A percentile compares a stretch with the other conserved stretches of the same genome.
Conservation (phyloP, 2,888 invertebrate genomes). For the Trissolcus japonicus region DNA sequence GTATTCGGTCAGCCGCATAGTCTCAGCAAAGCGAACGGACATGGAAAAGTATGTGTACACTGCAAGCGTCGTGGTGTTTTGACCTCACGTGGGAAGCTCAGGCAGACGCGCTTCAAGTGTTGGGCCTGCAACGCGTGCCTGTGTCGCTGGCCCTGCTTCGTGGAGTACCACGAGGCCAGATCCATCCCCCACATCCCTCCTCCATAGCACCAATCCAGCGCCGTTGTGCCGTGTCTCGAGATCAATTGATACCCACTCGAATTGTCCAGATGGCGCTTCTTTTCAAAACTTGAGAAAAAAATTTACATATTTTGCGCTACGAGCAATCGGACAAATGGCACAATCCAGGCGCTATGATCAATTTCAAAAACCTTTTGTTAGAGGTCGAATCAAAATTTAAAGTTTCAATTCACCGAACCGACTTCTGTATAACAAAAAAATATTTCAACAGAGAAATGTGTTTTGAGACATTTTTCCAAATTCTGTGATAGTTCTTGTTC, state of each 20-base stretch:
- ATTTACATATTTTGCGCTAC: no score
- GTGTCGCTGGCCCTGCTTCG: conserved; percentile 76
- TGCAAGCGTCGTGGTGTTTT: conserved; percentile 75
- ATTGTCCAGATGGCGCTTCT: no score
- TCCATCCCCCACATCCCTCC: conserved; percentile 75
- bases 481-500: conserved; percentile 1
- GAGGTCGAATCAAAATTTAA: neutral
- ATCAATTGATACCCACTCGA: conserved; percentile 61
- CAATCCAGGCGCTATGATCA: no score
- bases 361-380: no score
- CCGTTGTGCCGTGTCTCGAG: conserved; percentile 44
- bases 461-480: no score
- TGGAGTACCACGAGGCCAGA: conserved; percentile 75
- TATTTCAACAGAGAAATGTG: no score
- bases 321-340: no score
- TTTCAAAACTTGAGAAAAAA: conserved; percentile 27
- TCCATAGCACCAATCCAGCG: conserved; percentile 74
- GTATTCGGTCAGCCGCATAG: conserved; percentile 76
- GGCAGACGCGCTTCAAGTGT: conserved; percentile 77
- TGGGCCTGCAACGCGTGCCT: conserved; percentile 76
- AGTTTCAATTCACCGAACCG: no score
- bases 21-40: conserved; percentile 76
- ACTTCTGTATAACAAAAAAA: conserved; percentile 9
- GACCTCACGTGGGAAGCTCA: conserved; percentile 75
- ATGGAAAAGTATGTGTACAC: conserved; percentile 76